Conservation (phyloP, 2,797 vertebrate species). For the Avahi laniger region DNA sequence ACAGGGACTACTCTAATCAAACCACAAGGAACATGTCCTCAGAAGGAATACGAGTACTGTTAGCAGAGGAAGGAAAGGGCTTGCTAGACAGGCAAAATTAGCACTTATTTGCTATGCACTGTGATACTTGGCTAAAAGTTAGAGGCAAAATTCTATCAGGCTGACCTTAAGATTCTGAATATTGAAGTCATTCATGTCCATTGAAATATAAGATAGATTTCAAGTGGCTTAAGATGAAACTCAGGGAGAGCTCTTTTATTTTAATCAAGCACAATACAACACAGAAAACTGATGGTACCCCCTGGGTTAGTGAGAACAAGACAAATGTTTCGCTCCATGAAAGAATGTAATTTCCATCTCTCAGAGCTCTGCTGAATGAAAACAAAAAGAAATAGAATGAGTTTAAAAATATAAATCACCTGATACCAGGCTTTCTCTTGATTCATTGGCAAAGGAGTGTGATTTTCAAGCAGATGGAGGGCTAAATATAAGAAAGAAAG, state of each 20-base stretch:
- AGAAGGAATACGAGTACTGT: not conserved
- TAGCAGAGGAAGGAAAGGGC: not conserved
- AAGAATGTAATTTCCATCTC: slow-evolving; percentile 21
- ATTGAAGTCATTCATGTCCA: not conserved
- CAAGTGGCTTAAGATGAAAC: slow-evolving; percentile 71
- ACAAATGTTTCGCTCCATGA: slow-evolving; percentile 45
- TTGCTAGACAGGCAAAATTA: not conserved
- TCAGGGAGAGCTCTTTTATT: not conserved
- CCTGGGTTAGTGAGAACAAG: slow-evolving; percentile 49
- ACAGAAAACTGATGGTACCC: slow-evolving; percentile 60
- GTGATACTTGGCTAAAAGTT: not conserved
- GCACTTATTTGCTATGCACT: not conserved
- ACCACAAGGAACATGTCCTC: not conserved
- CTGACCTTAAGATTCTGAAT: not conserved
- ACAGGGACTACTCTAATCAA: not conserved
- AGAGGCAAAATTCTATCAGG: not conserved
- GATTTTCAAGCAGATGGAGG: not conserved
- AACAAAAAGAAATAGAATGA: not conserved
- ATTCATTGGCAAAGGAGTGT: not conserved
- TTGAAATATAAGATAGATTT: slow-evolving; percentile 46
- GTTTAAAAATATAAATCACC: not conserved
- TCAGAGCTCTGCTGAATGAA: not conserved
- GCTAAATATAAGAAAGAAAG: not conserved
- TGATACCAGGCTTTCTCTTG: not conserved
- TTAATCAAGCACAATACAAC: slow-evolving; percentile 60